Evolutionary conservation across 2,113 vertebrate species (phyloP).

Genomic region (Nycticorax nycticorax): DNA sequence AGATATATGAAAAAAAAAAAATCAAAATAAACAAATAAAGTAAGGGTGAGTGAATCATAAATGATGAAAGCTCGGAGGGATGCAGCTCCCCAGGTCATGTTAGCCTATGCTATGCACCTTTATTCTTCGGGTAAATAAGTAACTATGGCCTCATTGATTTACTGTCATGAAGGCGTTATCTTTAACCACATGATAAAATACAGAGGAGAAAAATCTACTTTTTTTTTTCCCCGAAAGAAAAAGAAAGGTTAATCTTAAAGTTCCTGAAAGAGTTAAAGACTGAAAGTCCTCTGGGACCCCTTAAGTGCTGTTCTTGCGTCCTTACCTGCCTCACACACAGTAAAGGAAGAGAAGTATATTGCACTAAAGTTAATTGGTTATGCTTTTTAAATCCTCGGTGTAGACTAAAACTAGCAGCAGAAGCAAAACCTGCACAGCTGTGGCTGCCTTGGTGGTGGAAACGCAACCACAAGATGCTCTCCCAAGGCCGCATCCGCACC

Average conservation of each 20-base stretch:
- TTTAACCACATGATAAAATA: not conserved
- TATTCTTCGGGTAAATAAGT: not conserved
- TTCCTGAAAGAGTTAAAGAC: not conserved
- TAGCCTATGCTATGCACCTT: not conserved
- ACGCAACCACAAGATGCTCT: fast-evolving
- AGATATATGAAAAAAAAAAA: not conserved
- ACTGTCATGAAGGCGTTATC: not conserved
- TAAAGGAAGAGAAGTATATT: not conserved
- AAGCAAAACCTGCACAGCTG: not conserved
- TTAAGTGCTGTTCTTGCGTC: not conserved
- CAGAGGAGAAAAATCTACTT: not conserved
- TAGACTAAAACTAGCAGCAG: not conserved
- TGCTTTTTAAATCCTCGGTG: not conserved
- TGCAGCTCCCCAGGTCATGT: not conserved
- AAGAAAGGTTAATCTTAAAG: not conserved
- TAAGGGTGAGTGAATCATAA: not conserved
- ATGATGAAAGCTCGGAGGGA: not conserved
- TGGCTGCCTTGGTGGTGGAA: not conserved
- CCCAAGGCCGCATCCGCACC: fast-evolving
- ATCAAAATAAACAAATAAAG: not conserved
- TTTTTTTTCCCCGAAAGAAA: not conserved
- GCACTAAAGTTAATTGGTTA: not conserved
- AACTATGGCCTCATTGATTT: not conserved
- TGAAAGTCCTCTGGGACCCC: not conserved
- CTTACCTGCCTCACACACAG: not conserved